A percentile compares a stretch with the other conserved stretches of the same genome.
These are phyloP conservation scores for Xenus cinereus DNA, from an alignment of 2,113 vertebrate genomes.

Conservation along the genomic window DNA sequence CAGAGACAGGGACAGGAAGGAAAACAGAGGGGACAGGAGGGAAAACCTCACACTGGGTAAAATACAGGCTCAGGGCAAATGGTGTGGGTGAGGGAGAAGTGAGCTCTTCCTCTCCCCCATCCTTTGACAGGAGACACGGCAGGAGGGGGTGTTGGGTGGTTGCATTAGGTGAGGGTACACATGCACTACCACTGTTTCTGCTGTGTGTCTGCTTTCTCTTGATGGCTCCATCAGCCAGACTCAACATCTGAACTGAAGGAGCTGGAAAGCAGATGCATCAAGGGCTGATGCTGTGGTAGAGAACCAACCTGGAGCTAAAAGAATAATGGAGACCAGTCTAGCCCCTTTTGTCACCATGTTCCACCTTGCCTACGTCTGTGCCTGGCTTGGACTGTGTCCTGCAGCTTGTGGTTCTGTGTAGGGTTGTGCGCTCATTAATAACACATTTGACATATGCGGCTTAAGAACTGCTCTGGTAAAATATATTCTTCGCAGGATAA, in stretches of 20 bases:
- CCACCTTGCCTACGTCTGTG: background rate
- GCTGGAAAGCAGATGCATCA: background rate
- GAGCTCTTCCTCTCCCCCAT: rapidly evolving
- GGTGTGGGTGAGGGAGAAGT: rapidly evolving
- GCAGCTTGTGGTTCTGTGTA: background rate
- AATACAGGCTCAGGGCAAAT: background rate
- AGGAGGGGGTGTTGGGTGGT: background rate
- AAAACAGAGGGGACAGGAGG: background rate
- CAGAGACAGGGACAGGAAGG: background rate
- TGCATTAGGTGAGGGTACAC: background rate
- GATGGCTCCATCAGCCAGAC: background rate
- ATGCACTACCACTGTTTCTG: rapidly evolving
- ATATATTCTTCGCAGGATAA: background rate
- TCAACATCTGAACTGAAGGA: background rate
- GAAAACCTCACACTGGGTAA: background rate
- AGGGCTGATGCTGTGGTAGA: background rate
- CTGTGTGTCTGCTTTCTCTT: background rate
- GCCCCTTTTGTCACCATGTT: background rate
- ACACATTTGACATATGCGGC: rapidly evolving
- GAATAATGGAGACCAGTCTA: background rate
- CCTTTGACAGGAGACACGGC: background rate
- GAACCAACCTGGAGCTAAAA: background rate
- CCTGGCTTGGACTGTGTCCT: background rate
- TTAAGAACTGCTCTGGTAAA: background rate
- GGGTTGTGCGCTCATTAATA: background rate